Percentiles rank a stretch among this genome's conserved stretches.
phyloP scores from a whole-genome alignment of 2,797 vertebrate species.

The Takifugu ocellatus region DNA sequence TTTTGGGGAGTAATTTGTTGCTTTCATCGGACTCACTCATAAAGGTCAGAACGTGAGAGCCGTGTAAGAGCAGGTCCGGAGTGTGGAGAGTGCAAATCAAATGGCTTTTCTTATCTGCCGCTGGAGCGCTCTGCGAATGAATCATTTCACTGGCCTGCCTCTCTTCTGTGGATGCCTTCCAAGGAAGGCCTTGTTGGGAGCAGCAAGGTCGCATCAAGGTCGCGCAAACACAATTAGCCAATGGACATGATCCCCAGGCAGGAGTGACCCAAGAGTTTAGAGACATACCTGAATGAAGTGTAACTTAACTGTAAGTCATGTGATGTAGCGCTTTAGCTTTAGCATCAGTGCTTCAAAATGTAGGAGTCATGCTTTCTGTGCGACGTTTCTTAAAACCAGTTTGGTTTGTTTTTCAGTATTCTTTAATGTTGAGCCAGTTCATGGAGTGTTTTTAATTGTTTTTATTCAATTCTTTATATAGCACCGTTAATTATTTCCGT shows the following conservation, averaged over 20 bases:
- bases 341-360: no score
- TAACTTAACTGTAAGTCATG: not conserved
- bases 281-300: no score
- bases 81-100: constrained; percentile 42
- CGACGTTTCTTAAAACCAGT: no score
- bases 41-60: constrained; percentile 60
- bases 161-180: constrained; percentile 28
- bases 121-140: constrained; percentile 21
- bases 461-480: not conserved
- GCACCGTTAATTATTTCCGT: constrained; percentile 1
- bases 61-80: constrained; percentile 19
- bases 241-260: constrained; percentile 3
- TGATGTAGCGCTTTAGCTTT: no score
- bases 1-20: constrained; percentile 21
- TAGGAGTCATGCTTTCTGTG: not conserved
- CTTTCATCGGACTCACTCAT: constrained; percentile 20
- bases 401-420: no score
- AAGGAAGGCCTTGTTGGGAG: constrained; percentile 19
- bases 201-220: constrained; percentile 44
- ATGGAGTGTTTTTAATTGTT: not conserved
- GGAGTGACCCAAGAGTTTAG: constrained; percentile 8
- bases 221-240: constrained; percentile 37
- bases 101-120: constrained; percentile 45
- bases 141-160: constrained; percentile 23
- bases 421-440: not conserved